These are phyloP conservation scores for Benthosema pterotum DNA, from an alignment of 2,797 vertebrate species.

Conservation along the genomic window DNA sequence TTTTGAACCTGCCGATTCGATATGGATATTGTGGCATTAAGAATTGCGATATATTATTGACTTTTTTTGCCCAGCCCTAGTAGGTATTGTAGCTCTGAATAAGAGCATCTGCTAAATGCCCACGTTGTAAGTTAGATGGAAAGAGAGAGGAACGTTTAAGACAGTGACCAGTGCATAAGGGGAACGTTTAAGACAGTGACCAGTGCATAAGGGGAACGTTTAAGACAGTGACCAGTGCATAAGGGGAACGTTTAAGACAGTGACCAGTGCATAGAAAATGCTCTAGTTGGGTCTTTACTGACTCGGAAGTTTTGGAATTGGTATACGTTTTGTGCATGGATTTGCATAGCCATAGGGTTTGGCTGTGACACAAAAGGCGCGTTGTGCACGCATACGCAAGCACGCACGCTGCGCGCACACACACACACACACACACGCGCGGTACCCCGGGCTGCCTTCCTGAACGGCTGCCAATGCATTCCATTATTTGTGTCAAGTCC, in stretches of 20 bases:
- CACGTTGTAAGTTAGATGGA: neutral
- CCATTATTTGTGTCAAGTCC: constrained; percentile 77
- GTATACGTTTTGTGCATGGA: constrained; percentile 65
- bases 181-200: constrained; percentile 33
- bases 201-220: too few species aligned
- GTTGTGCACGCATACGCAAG: neutral
- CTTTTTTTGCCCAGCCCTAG: too few species aligned
- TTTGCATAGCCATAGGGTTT: constrained; percentile 78
- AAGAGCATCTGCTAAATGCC: too few species aligned
- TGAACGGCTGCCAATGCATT: constrained; percentile 75
- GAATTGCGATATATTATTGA: too few species aligned
- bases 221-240: constrained; percentile 37
- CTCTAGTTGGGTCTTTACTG: constrained; percentile 66
- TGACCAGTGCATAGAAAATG: constrained; percentile 46
- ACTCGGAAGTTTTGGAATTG: constrained; percentile 74
- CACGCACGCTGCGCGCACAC: neutral
- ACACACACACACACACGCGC: too few species aligned
- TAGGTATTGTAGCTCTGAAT: too few species aligned
- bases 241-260: too few species aligned
- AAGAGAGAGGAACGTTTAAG: constrained; percentile 38
- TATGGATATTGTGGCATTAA: too few species aligned
- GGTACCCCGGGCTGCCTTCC: constrained; percentile 59
- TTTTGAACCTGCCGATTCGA: too few species aligned
- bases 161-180: constrained; percentile 36
- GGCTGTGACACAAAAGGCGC: too few species aligned